Percentiles rank a stretch among this genome's conserved stretches.
Evolutionary conservation across 1,140 invertebrate genomes (phyloP).

Genomic region (Charaxes varanes): DNA sequence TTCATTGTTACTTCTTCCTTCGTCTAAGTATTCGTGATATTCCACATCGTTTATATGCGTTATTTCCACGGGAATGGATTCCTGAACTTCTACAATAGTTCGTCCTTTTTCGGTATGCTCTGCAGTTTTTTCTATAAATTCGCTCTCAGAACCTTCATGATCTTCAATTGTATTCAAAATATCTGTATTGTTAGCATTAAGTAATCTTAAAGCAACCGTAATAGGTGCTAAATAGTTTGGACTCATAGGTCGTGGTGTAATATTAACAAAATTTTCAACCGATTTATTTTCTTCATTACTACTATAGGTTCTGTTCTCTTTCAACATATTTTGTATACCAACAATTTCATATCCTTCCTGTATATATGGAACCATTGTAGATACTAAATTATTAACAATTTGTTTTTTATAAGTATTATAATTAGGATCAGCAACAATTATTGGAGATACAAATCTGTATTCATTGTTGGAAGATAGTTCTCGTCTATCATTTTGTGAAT

Average conservation of each 20-base stretch:
- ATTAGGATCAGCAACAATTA: conserved; percentile 49
- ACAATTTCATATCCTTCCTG: conserved; percentile 53
- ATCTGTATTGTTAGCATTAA: conserved; percentile 55
- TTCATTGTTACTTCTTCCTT: conserved; percentile 48
- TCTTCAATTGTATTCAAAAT: conserved; percentile 45
- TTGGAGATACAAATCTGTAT: conserved; percentile 50
- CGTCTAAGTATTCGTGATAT: conserved; percentile 69
- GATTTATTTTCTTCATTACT: conserved; percentile 20
- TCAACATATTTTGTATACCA: conserved; percentile 34
- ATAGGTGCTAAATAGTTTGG: conserved; percentile 74
- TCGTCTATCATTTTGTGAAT: conserved; percentile 19
- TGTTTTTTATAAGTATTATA: conserved; percentile 43
- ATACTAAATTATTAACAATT: conserved; percentile 52
- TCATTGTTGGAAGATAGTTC: conserved; percentile 33
- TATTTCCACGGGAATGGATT: conserved; percentile 73
- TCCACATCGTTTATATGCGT: conserved; percentile 66
- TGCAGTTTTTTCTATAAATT: conserved; percentile 40
- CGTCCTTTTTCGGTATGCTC: conserved; percentile 46
- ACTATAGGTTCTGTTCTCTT: conserved; percentile 28
- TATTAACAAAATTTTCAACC: conserved; percentile 35
- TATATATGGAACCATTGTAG: conserved; percentile 57
- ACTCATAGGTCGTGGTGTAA: conserved; percentile 68
- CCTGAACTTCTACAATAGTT: conserved; percentile 75
- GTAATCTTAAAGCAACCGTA: conserved; percentile 69
- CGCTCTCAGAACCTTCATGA: conserved; percentile 51